These are phyloP conservation scores for Lophochroa leadbeateri DNA, from an alignment of 2,113 vertebrate species.

Conservation along the genomic window DNA sequence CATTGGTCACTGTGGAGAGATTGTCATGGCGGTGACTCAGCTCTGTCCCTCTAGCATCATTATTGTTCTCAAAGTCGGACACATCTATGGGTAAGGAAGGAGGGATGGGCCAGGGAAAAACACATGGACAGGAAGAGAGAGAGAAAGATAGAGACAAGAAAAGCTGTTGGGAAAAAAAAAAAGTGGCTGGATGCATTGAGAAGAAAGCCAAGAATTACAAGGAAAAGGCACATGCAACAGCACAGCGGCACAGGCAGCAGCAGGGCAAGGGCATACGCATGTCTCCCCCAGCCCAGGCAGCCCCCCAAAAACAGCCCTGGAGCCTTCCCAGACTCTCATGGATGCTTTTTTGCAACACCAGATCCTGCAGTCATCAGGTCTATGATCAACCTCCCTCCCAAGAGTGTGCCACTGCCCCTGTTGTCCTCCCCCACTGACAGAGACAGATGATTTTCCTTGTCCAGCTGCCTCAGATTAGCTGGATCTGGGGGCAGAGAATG, in stretches of 20 bases:
- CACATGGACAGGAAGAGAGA: constrained; percentile 60
- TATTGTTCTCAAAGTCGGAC: constrained; percentile 88
- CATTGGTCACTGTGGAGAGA: constrained; percentile 98
- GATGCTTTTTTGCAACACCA: not conserved
- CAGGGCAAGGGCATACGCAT: not conserved
- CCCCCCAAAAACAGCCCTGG: not conserved
- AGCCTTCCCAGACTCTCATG: not conserved
- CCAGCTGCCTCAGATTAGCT: not conserved
- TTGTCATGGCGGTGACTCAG: constrained; percentile 86
- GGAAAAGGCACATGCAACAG: constrained; percentile 11
- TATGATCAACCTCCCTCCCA: not conserved
- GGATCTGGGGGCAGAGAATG: not conserved
- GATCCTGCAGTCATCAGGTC: not conserved
- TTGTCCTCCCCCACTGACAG: not conserved
- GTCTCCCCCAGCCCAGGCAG: not conserved
- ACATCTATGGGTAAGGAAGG: constrained; percentile 75
- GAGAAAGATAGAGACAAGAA: constrained; percentile 71
- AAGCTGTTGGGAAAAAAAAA: constrained; percentile 51
- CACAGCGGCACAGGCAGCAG: not conserved
- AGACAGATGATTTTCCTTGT: not conserved
- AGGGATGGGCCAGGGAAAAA: constrained; percentile 31
- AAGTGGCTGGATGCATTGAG: constrained; percentile 16
- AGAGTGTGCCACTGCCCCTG: not conserved
- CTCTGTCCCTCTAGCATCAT: constrained; percentile 76
- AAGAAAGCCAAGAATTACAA: constrained; percentile 58